Base-by-base conservation (phyloP, 2,797 vertebrate genomes). In the Galaxias olidus region DNA sequence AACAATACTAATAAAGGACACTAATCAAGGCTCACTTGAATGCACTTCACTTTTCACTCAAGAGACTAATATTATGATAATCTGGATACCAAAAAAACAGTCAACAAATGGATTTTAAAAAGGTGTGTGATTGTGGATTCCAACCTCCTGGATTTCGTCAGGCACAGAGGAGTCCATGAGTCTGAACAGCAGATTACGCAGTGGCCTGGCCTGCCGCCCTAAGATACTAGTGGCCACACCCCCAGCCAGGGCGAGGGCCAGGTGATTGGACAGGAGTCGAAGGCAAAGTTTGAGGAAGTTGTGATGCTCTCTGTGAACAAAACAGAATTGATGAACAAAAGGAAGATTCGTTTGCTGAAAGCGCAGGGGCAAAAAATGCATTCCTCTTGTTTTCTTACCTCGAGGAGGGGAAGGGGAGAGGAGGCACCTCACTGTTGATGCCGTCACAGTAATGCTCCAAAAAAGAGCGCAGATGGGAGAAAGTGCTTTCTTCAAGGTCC, bases 231-330 rank as follows among this genome's bases (percentile, higher is more conserved):
- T 91, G 61, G 92, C 93, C 10, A 92, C 92, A 6, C 92, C 93
- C 14, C 93, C 93, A 0, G 93, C 91, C 54, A 93, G 82, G 15
- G 93, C 93, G 82, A 94, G 81, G 18, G 93, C 93, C 71, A 94
- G 82, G 61, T 94, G 92, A 82, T 92, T 93, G 79, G 93, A 93
- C 82, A 94, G 62, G 13, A 94, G 88, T 65, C 91, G 92, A 84
- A 93, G 91, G 79, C 93, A 94, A 74, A 93, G 80, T 70, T 93
- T 89, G 46, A 94, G 90, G 79, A 94, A 94, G 84, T 91, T 90
- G 57, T 93, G 93, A 84, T 93, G 92, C 65, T 94, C 93, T 81
- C 93, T 94, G 79, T 10, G 71, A 72, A 74, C 12, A 0, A 53
- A 53, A 53, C n/a, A n/a, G n/a, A 12, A 30, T 1, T 13, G 11